Evolutionary conservation across 2,113 vertebrate species (phyloP), one percentile per base, ranked within the genome.

Genomic region (Aegypius monachus): DNA sequence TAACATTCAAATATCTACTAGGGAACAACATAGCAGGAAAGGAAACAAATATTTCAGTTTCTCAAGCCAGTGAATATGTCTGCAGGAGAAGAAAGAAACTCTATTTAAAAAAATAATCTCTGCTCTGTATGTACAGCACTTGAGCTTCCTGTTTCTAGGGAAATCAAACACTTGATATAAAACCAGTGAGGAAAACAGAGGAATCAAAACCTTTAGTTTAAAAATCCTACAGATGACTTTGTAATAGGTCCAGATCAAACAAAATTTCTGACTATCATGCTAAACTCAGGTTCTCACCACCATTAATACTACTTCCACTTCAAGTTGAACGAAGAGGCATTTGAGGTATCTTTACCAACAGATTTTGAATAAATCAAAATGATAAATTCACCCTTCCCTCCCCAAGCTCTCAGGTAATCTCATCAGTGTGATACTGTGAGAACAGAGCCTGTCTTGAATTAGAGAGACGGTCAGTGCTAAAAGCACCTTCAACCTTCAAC

Each of bases 11-110:
- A 25, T 80, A 87, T 55, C 84, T 95, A 70, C 20, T 42, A 80
- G 38, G 47, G 62, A 73, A 88, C 16, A 88, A 72, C 32, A 77
- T 1, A 87, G 34, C 17, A 84, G 32, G 48, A 82, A 91, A 95
- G 95, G 34, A 93, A 84, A 81, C 17, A 75, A 91, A 80, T 58
- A 77, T 77, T 95, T 82, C 86, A 26, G 29, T 83, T 95, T 93
- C 74, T 95, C 62, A 91, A 85, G 58, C 84, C 70, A 92, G 50
- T 47, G 62, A 94, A 86, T 20, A 50, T 23, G 45, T 50, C 61
- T 84, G 31, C 62, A 85, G 79, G 18, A 92, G 50, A 90, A 86
- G 42, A 90, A 81, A 84, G 31, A 80, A 45, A 21, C 34, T 42
- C 21, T 58, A 21, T 1, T 27, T 9, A 53, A 47, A 62, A 36